phyloP scores from a whole-genome alignment of 1,140 invertebrate genomes.

The Bombus cullumanus region DNA sequence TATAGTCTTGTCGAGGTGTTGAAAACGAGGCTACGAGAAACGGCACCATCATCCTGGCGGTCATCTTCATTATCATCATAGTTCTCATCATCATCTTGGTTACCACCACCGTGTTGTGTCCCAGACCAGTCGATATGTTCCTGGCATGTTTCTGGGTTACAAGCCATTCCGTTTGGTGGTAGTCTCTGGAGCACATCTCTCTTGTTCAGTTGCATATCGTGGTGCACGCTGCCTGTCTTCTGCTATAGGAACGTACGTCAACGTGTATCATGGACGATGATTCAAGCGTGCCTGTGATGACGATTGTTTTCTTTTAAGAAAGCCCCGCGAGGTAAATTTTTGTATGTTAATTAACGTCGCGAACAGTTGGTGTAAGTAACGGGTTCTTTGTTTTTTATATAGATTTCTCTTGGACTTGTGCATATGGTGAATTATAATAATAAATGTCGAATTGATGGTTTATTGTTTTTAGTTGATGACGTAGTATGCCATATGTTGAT shows the following conservation, averaged over 20 bases:
- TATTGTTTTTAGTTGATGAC: neutral
- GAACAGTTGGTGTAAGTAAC: neutral
- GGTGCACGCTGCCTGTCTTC: neutral
- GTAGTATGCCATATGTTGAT: neutral
- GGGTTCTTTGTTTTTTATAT: neutral
- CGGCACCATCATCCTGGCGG: slow-evolving; percentile 55
- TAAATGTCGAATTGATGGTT: neutral
- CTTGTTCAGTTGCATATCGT: neutral
- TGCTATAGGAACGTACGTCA: neutral
- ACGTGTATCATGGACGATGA: slow-evolving; percentile 35
- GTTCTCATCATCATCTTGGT: slow-evolving; percentile 24
- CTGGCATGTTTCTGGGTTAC: slow-evolving; percentile 51
- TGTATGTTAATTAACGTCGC: neutral
- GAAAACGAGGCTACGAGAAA: slow-evolving; percentile 73
- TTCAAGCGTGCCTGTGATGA: slow-evolving; percentile 9
- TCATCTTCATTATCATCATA: slow-evolving; percentile 38
- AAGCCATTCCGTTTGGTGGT: slow-evolving; percentile 61
- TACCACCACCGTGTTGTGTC: slow-evolving; percentile 55
- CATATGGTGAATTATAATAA: neutral
- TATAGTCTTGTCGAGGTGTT: slow-evolving; percentile 25
- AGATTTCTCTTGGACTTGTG: neutral
- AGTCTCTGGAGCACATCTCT: slow-evolving; percentile 59
- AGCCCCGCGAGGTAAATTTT: slow-evolving; percentile 46
- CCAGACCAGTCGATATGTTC: slow-evolving; percentile 44
- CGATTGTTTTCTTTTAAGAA: slow-evolving; percentile 37